phyloP scores from a whole-genome alignment of 1,140 invertebrate genomes.

The Neodiprion fabricii region DNA sequence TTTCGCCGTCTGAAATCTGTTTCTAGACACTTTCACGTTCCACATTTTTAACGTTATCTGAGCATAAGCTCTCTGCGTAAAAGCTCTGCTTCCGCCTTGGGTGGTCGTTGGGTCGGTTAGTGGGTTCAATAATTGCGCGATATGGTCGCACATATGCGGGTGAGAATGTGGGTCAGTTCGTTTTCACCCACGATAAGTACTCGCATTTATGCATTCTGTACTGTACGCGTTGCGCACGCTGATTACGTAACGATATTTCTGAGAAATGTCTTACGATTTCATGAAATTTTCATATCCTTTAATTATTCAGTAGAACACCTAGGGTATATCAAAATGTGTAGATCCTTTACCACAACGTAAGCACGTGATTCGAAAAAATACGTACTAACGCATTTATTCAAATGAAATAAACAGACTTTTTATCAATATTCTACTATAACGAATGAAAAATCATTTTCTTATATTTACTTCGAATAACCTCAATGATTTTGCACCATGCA shows the following conservation, averaged over 20 bases:
- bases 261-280: too few relatives aligned
- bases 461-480: too few relatives aligned
- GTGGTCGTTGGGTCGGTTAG: neutral
- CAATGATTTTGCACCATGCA: too few relatives aligned
- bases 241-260: neutral
- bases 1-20: neutral
- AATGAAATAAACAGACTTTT: too few relatives aligned
- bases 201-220: neutral
- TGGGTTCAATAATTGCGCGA: neutral
- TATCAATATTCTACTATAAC: too few relatives aligned
- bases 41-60: neutral
- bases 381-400: too few relatives aligned
- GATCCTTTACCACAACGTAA: too few relatives aligned
- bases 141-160: neutral
- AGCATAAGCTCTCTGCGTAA: neutral
- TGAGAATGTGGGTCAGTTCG: neutral
- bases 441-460: too few relatives aligned
- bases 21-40: neutral
- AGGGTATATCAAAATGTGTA: too few relatives aligned
- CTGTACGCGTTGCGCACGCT: neutral
- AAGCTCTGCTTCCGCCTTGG: neutral
- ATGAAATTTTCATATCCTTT: too few relatives aligned
- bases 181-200: neutral
- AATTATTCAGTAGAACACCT: too few relatives aligned
- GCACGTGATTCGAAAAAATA: too few relatives aligned